Evolutionary conservation across 2,888 invertebrate genomes (phyloP).

Genomic region (Perdita meconis): DNA sequence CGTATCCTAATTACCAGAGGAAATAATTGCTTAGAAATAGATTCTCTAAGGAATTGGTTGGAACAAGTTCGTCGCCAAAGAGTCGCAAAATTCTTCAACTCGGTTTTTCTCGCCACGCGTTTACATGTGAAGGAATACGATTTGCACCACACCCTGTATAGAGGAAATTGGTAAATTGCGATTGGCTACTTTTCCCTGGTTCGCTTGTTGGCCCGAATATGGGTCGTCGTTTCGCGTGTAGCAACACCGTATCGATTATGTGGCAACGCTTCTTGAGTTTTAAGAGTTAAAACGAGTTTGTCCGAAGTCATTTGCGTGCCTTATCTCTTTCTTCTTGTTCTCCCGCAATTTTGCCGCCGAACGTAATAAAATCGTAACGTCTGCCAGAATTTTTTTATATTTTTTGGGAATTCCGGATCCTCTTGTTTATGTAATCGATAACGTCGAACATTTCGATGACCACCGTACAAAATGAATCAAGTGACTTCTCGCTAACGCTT

Average conservation of each 20-base stretch:
- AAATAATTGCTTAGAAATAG: too few relatives aligned
- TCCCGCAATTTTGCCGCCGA: not conserved
- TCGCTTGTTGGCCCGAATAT: slow-evolving; percentile 1
- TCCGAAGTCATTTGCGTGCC: not conserved
- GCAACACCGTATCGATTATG: slow-evolving; percentile 39
- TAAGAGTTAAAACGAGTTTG: slow-evolving; percentile 32
- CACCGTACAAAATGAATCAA: too few relatives aligned
- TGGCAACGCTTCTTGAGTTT: slow-evolving; percentile 9
- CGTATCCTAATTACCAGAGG: too few relatives aligned
- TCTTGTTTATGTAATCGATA: not conserved
- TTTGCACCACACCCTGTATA: slow-evolving; percentile 7
- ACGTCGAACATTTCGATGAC: not conserved
- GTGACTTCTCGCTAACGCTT: too few relatives aligned
- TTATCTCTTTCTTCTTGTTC: slow-evolving; percentile 4
- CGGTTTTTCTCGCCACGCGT: not conserved
- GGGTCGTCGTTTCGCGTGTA: slow-evolving; percentile 10
- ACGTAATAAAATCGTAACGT: not conserved
- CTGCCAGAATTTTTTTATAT: not conserved
- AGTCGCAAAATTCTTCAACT: not conserved
- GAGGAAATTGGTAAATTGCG: not conserved
- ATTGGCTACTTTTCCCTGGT: slow-evolving; percentile 2
- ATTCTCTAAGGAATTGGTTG: too few relatives aligned
- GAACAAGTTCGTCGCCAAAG: too few relatives aligned
- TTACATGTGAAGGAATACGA: not conserved
- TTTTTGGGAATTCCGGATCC: not conserved